Evolutionary conservation across 2,797 vertebrate genomes (phyloP), one percentile per base, ranked within the genome.

Genomic region (Brachyalestes nurse): DNA sequence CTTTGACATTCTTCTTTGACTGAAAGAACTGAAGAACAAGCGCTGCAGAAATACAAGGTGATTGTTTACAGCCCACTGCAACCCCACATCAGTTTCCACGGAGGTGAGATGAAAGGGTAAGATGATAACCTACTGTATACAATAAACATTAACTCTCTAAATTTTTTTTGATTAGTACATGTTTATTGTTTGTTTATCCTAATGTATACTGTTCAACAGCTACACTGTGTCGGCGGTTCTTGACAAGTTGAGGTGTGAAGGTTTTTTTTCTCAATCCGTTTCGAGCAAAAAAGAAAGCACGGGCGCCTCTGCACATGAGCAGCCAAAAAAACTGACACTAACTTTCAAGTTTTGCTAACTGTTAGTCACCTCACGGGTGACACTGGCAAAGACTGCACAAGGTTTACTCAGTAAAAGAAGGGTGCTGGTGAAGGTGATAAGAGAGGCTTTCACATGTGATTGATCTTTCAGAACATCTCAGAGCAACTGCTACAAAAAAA

Each of bases 281-380:
- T 38, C 38, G 9, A 55, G 49, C 7, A 7, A 38, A 72, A 72
- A n/a, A 55, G 23, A 28, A 71, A 71, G 23, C 49, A 16, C 10
- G 9, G 49, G 23, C 2, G 19, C 16, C 23, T 71, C 17, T 53
- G 23, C 14, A 57, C 9, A 38, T 42, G 12, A 21, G 51, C 17
- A 53, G 25, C 1, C 4, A 17, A 34, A 53, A 28, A 40, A 38
- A 2, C 34, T 1, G 7, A 72, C 5, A 23, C 5, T 19, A 38
- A 25, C 16, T 51, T 6, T 45, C 60, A 73, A 6, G 14, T 66
- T 79, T 57, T 65, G 28, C 66, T 14, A 6, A 28, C 6, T 57
- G 77, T 72, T 60, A 80, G 38, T 79, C 69, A 73, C 14, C 21
- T 65, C 19, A 65, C 19, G 12, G 57, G n/a, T 66, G 28, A 65